Evolutionary conservation across 2,888 invertebrate species (phyloP).

Genomic region (Sminthurides aquaticus): DNA sequence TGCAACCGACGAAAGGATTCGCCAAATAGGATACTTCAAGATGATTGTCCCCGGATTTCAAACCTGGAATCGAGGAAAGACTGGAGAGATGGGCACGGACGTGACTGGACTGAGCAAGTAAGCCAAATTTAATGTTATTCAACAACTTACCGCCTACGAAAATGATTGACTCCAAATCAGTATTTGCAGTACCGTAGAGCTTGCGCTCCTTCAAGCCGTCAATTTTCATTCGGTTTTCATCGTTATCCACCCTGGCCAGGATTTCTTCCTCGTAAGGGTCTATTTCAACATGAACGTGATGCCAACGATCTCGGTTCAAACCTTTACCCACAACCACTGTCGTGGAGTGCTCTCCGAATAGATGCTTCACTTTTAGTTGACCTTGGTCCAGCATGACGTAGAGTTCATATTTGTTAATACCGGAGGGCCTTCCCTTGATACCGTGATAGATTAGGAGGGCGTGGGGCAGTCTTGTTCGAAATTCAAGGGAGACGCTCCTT

Average conservation of each 20-base stretch:
- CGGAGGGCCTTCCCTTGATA: slow-evolving; percentile 71
- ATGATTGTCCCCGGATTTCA: slow-evolving; percentile 78
- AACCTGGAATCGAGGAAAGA: slow-evolving; percentile 51
- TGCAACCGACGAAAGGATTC: slow-evolving; percentile 86
- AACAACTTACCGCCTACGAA: slow-evolving; percentile 70
- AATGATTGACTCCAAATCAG: slow-evolving; percentile 78
- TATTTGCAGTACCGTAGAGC: slow-evolving; percentile 71
- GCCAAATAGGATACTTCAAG: slow-evolving; percentile 87
- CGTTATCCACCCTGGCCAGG: slow-evolving; percentile 77
- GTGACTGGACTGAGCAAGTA: not conserved
- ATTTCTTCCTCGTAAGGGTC: slow-evolving; percentile 78
- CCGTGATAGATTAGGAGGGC: slow-evolving; percentile 83
- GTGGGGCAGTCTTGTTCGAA: slow-evolving; percentile 78
- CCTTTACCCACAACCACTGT: slow-evolving; percentile 79
- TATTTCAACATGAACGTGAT: slow-evolving; percentile 75
- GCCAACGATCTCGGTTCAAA: slow-evolving; percentile 82
- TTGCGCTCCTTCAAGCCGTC: slow-evolving; percentile 75
- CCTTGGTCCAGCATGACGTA: slow-evolving; percentile 89
- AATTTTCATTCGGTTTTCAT: slow-evolving; percentile 65
- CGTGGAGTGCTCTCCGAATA: slow-evolving; percentile 79
- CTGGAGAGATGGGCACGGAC: not conserved
- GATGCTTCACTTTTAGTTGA: slow-evolving; percentile 82
- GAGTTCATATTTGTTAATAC: slow-evolving; percentile 78
- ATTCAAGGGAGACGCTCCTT: slow-evolving; percentile 64
- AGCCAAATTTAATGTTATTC: too few relatives aligned